Evolutionary conservation across 2,797 vertebrate species (phyloP), one percentile per base, ranked within the genome.

Genomic region (Periparus ater): DNA sequence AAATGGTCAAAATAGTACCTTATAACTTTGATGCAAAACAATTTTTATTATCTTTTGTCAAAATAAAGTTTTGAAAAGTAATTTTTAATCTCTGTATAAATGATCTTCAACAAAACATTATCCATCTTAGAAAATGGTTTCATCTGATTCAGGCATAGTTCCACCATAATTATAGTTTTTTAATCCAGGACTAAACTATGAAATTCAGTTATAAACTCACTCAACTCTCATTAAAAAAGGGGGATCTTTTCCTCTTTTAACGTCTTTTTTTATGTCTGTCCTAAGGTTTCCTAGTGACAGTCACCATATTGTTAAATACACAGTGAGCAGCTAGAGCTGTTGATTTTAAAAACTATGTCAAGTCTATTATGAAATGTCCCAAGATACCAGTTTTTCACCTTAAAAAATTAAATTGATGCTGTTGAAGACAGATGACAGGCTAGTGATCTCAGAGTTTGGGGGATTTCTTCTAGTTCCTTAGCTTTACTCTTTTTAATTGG

Each of bases 321-420:
- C 9, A 74, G 16, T 38, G 36, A 95, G 71, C 13, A 71, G n/a
- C 71, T 79, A 62, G 70, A 76, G 42, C 14, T 92, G 84, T 91
- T 94, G 79, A 47, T 95, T 94, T 89, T n/a, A 48, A 91, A 94
- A 96, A 92, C 20, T 94, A n/a, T 94, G 87, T 94, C 85, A 93
- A 85, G 47, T 81, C 70, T 91, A 62, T 51, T 92, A 84, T 51
- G 40, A 83, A 80, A 13, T 9, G 23, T 95, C 91, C 86, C 89
- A 80, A 85, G 79, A 87, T 40, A 95, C 34, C 58, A 54, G 73
- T 42, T 95, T 91, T 94, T 88, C 61, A 68, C 38, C 16, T 58
- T 23, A 22, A 91, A 94, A 95, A 80, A 81, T 62, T 89, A 74
- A 94, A 91, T 62, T 74, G 58, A 77, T 80, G 54, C 26, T 58